Conservation (phyloP, 2,888 invertebrate species). For the Hydroisotoma schaefferi region DNA sequence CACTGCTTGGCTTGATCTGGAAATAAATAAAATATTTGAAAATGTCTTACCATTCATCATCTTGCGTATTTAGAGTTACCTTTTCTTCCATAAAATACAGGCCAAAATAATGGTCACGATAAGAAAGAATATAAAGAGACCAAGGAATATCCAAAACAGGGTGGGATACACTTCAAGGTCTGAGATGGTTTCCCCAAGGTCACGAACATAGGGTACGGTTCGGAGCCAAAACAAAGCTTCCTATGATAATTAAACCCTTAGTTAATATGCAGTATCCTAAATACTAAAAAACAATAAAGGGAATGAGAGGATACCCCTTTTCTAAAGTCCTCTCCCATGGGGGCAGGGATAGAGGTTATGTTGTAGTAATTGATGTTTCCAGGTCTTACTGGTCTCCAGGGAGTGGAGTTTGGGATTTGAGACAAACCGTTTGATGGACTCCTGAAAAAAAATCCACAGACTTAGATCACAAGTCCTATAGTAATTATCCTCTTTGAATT, state of each 20-base stretch:
- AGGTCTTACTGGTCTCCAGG: slow-evolving; percentile 41
- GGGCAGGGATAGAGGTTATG: slow-evolving; percentile 32
- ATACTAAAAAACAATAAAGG: neutral
- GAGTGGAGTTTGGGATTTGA: slow-evolving; percentile 20
- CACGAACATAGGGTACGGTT: slow-evolving; percentile 40
- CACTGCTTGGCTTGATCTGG: neutral
- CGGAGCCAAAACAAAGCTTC: slow-evolving; percentile 44
- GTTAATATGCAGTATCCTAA: slow-evolving; percentile 1
- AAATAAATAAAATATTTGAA: neutral
- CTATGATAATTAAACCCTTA: slow-evolving; percentile 19
- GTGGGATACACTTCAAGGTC: slow-evolving; percentile 37
- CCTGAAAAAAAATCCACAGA: slow-evolving; percentile 11
- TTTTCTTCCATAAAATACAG: slow-evolving; percentile 30
- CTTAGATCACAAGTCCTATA: neutral
- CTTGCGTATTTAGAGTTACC: slow-evolving; percentile 20
- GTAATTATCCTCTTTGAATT: slow-evolving; percentile 1
- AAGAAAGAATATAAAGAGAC: slow-evolving; percentile 39
- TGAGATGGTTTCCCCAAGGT: slow-evolving; percentile 40
- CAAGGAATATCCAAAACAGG: slow-evolving; percentile 43
- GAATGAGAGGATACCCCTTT: slow-evolving; percentile 35
- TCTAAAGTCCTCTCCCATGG: slow-evolving; percentile 42
- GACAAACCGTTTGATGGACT: slow-evolving; percentile 32
- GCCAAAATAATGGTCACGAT: slow-evolving; percentile 37
- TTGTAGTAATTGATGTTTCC: slow-evolving; percentile 46
- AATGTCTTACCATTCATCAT: neutral